Percentiles rank a stretch among this genome's conserved stretches.
phyloP scores from a whole-genome alignment of 2,113 vertebrate species.

The Opisthocomus hoazin region DNA sequence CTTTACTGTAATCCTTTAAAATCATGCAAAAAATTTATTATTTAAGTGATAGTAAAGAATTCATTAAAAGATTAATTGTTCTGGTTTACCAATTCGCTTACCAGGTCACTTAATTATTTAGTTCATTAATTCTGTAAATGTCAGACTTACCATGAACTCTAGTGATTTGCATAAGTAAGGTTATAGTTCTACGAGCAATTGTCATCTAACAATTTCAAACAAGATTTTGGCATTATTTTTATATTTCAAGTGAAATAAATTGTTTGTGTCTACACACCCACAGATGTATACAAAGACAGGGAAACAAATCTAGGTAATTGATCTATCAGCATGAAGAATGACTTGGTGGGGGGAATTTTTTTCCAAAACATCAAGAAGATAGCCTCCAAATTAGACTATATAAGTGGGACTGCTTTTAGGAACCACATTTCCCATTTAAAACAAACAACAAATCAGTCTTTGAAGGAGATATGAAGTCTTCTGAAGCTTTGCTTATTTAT shows the following conservation, averaged over 20 bases:
- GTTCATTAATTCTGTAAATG: slow-evolving; percentile 82
- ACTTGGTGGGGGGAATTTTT: not conserved
- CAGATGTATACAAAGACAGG: not conserved
- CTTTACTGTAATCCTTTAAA: slow-evolving; percentile 72
- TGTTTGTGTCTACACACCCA: not conserved
- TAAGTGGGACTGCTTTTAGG: not conserved
- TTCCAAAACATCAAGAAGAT: not conserved
- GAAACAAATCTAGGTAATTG: slow-evolving; percentile 25
- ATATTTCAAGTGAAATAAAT: slow-evolving; percentile 37
- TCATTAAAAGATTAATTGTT: slow-evolving; percentile 79
- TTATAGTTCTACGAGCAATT: slow-evolving; percentile 64
- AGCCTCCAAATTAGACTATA: not conserved
- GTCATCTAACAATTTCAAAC: slow-evolving; percentile 58
- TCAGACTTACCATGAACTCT: slow-evolving; percentile 74
- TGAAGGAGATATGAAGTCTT: slow-evolving; percentile 6
- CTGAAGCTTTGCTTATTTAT: not conserved
- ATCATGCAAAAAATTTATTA: slow-evolving; percentile 72
- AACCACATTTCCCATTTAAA: not conserved
- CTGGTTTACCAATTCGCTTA: slow-evolving; percentile 79
- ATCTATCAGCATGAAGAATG: not conserved
- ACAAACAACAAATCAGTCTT: not conserved
- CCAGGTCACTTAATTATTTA: slow-evolving; percentile 81
- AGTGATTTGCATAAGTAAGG: slow-evolving; percentile 76
- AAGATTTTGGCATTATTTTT: slow-evolving; percentile 63
- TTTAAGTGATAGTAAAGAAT: slow-evolving; percentile 77